Conservation (phyloP, 2,888 invertebrate genomes). For the Eumerus sabulonum region DNA sequence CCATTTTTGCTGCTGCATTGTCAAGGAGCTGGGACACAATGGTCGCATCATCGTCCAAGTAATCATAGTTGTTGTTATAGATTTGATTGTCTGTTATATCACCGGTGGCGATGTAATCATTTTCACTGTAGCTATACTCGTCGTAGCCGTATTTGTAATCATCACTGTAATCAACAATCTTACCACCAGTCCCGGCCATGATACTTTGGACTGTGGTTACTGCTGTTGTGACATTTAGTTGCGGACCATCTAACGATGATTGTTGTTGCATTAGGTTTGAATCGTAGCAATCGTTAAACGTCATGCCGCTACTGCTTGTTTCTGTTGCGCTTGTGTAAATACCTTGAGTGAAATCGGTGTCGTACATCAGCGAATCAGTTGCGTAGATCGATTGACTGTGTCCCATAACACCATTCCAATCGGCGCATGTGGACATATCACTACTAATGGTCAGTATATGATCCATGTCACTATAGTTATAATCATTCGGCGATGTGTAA, state of each 20-base stretch:
- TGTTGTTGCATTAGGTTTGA: slow-evolving; percentile 35
- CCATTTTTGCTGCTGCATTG: slow-evolving; percentile 62
- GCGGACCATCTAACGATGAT: slow-evolving; percentile 32
- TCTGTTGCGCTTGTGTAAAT: slow-evolving; percentile 26
- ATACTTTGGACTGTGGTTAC: neutral
- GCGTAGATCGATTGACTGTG: slow-evolving; percentile 48
- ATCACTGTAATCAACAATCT: slow-evolving; percentile 71
- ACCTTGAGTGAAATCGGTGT: slow-evolving; percentile 39
- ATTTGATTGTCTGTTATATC: slow-evolving; percentile 71
- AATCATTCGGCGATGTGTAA: slow-evolving; percentile 24
- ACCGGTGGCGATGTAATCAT: slow-evolving; percentile 72
- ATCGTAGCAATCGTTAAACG: slow-evolving; percentile 47
- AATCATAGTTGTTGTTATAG: slow-evolving; percentile 75
- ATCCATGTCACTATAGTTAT: slow-evolving; percentile 40
- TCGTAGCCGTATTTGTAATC: slow-evolving; percentile 71
- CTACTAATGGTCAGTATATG: slow-evolving; percentile 40
- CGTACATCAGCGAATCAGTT: slow-evolving; percentile 45
- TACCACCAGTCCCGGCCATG: slow-evolving; percentile 40
- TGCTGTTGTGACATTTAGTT: slow-evolving; percentile 27
- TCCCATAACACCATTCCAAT: slow-evolving; percentile 39
- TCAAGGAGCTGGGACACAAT: slow-evolving; percentile 58
- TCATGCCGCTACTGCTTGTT: slow-evolving; percentile 29
- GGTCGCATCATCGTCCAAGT: slow-evolving; percentile 70
- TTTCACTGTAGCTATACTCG: slow-evolving; percentile 73
- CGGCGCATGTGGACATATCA: slow-evolving; percentile 44